Evolutionary conservation across 2,113 vertebrate species (phyloP), one percentile per base, ranked within the genome.

Genomic region (Nestor notabilis): DNA sequence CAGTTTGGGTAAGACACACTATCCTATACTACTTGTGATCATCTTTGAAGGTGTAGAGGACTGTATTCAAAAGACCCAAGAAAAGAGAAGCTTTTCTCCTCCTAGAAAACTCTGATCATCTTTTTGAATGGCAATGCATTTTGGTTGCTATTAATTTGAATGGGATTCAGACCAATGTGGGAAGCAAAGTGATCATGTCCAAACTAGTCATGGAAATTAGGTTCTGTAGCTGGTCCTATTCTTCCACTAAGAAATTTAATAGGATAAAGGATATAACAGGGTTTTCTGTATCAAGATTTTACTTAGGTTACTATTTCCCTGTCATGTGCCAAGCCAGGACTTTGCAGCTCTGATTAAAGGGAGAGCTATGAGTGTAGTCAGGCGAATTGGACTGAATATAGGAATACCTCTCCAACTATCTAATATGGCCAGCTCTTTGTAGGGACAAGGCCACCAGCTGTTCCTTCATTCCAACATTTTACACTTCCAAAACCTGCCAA

Each of bases 381-480:
- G 50, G 43, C 46, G 43, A 66, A 25, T 5, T 78, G 13, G 11
- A 47, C 46, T 56, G n/a, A 63, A 6, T 47, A 5, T 27, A 81
- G 8, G 44, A 56, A 66, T 20, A 24, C 2, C 27, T 13, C 49
- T 93, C 25, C 23, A 47, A 16, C 20, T 77, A 23, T 31, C 10
- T 64, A 33, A 61, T 18, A 17, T 5, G 8, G 6, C 10, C 41
- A 90, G 60, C 17, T 43, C 14, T 58, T 11, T 37, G 11, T 31
- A 25, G 13, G 25, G 20, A 43, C 20, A 72, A 43, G 1, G 0
- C 2, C 7, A 39, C 4, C n/a, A 11, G 3, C 29, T 60, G 71
- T 49, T 66, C 44, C 52, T 77, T 17, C 8, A 10, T 39, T 72
- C 7, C 6, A 23, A 21, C 7, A 39, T 43, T 75, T 72, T 64